Evolutionary conservation across 2,797 vertebrate genomes (phyloP).

Genomic region (Artibeus jamaicensis): DNA sequence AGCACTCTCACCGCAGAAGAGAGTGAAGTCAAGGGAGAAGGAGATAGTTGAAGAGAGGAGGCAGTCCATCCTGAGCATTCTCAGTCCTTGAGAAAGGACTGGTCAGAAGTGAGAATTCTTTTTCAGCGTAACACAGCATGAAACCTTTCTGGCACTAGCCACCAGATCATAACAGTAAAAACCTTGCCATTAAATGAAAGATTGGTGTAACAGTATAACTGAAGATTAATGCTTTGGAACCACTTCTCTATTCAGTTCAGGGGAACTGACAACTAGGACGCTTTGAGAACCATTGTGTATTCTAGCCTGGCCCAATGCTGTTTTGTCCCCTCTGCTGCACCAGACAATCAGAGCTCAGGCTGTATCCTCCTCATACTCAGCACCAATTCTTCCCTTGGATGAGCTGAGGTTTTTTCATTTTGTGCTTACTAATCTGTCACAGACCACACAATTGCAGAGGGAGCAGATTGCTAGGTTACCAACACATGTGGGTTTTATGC

Average conservation of each 20-base stretch:
- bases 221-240: neutral
- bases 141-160: neutral
- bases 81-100: neutral
- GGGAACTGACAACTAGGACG: neutral
- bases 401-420: neutral
- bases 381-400: neutral
- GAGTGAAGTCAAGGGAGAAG: neutral
- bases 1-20: neutral
- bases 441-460: neutral
- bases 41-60: neutral
- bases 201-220: neutral
- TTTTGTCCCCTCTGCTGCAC: neutral
- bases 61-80: neutral
- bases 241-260: neutral
- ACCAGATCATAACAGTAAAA: neutral
- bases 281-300: neutral
- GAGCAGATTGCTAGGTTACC: constrained; percentile 48
- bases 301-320: neutral
- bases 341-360: neutral
- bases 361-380: neutral
- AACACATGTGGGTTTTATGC: constrained; percentile 25
- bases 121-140: neutral
- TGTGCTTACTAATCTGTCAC: neutral
- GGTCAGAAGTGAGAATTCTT: neutral
- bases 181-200: neutral